Evolutionary conservation across 2,888 invertebrate species (phyloP).

Genomic region (Ormyrus labotus): DNA sequence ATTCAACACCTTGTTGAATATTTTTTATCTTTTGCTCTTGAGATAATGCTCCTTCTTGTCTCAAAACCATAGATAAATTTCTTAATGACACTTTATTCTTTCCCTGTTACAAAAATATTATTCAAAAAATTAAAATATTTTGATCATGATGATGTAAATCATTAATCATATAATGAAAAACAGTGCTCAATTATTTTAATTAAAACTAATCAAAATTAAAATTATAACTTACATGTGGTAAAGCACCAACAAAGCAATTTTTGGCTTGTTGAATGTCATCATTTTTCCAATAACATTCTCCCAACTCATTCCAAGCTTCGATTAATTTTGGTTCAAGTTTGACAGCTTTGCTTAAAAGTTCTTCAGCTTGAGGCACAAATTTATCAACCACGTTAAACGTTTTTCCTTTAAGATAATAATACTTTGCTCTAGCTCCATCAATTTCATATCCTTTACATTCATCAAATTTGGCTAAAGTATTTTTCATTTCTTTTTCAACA

Average conservation of each 20-base stretch:
- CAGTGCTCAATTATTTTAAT: too few species aligned
- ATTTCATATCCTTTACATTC: constrained; percentile 80
- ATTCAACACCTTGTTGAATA: constrained; percentile 84
- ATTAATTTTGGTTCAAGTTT: constrained; percentile 88
- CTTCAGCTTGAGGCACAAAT: constrained; percentile 84
- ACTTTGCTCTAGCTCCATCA: constrained; percentile 78
- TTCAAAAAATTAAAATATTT: not conserved
- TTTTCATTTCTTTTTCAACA: constrained; percentile 81
- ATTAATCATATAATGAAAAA: too few species aligned
- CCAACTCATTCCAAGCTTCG: constrained; percentile 92
- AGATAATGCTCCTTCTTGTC: constrained; percentile 80
- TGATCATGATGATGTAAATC: too few species aligned
- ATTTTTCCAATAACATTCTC: constrained; percentile 93
- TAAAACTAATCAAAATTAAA: not conserved
- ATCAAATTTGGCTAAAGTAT: constrained; percentile 81
- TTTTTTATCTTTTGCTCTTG: constrained; percentile 79
- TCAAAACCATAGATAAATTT: constrained; percentile 87
- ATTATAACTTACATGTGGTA: constrained; percentile 80
- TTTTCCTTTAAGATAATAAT: constrained; percentile 85
- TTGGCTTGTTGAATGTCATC: constrained; percentile 87
- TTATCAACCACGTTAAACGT: constrained; percentile 84
- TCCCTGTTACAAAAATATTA: constrained; percentile 76
- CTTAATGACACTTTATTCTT: constrained; percentile 86
- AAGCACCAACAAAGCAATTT: constrained; percentile 88
- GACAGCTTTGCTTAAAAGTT: constrained; percentile 87